Evolutionary conservation across 1,140 invertebrate genomes (phyloP).

Genomic region (Maconellicoccus hirsutus): DNA sequence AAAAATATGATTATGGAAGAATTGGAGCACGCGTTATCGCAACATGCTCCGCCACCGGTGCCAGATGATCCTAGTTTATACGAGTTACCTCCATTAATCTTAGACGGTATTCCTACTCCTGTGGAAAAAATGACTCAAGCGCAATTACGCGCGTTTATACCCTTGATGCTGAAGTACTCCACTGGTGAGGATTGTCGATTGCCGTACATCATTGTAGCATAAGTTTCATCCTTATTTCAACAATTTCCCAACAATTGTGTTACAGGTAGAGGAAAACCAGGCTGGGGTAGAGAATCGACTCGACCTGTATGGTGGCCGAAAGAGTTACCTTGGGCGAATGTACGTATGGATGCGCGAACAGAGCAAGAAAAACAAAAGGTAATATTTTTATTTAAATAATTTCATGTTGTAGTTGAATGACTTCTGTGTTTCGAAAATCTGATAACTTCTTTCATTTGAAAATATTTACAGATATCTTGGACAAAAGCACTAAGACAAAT

Average conservation of each 20-base stretch:
- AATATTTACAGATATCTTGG: slow-evolving; percentile 79
- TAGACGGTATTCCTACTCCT: slow-evolving; percentile 94
- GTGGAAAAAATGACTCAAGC: slow-evolving; percentile 99
- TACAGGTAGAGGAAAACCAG: slow-evolving; percentile 82
- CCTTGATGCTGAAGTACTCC: slow-evolving; percentile 95
- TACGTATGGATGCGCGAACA: slow-evolving; percentile 88
- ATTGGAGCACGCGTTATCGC: slow-evolving; percentile 78
- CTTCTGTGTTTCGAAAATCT: background rate
- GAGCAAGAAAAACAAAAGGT: slow-evolving; percentile 97
- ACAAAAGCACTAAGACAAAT: slow-evolving; percentile 94
- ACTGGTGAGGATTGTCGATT: slow-evolving; percentile 44
- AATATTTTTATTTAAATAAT: slow-evolving; percentile 25
- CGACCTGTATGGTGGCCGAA: slow-evolving; percentile 95
- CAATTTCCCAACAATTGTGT: slow-evolving; percentile 21
- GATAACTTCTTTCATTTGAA: slow-evolving; percentile 14
- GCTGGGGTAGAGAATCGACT: slow-evolving; percentile 92
- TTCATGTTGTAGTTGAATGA: background rate
- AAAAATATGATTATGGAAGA: slow-evolving; percentile 87
- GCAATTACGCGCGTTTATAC: slow-evolving; percentile 90
- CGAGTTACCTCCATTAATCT: slow-evolving; percentile 87
- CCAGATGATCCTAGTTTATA: slow-evolving; percentile 86
- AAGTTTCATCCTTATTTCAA: too few species aligned
- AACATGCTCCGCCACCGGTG: slow-evolving; percentile 83
- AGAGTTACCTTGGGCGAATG: slow-evolving; percentile 94
- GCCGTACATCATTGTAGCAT: too few species aligned